A percentile compares a stretch with the other conserved stretches of the same genome.
These are phyloP conservation scores for Megalops cyprinoides DNA, from an alignment of 2,797 vertebrate species.

Conservation along the genomic window DNA sequence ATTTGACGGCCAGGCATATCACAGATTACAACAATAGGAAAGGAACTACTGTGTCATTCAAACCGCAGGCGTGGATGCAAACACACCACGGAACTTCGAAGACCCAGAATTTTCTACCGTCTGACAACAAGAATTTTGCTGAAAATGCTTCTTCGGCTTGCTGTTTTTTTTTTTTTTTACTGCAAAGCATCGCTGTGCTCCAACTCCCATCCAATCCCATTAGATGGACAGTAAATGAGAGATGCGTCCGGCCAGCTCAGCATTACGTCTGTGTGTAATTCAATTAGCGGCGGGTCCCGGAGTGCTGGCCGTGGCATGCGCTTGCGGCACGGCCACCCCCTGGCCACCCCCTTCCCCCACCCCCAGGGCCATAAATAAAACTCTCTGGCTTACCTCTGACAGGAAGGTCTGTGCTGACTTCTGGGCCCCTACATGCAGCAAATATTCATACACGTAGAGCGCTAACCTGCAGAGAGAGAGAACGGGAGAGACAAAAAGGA, in stretches of 20 bases:
- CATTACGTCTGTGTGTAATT: conserved; percentile 36
- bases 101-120: neutral
- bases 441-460: conserved; percentile 96
- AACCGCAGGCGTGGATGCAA: too few species aligned
- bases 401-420: conserved; percentile 98
- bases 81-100: too few species aligned
- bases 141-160: neutral
- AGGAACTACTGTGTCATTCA: too few species aligned
- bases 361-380: conserved; percentile 20
- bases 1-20: too few species aligned
- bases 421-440: conserved; percentile 98
- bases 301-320: conserved; percentile 12
- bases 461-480: conserved; percentile 82
- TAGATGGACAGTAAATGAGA: conserved; percentile 28
- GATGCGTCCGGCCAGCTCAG: conserved; percentile 32
- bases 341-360: neutral
- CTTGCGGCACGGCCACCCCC: neutral
- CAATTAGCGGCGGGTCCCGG: conserved; percentile 29
- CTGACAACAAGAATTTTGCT: neutral
- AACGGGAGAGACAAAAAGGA: conserved; percentile 31
- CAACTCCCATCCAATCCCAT: conserved; percentile 23
- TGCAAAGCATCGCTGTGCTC: neutral
- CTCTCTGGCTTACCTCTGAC: conserved; percentile 86
- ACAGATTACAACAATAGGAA: too few species aligned
- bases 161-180: conserved; percentile 8